Base-by-base conservation (phyloP, 37 sponge, comb jelly and placozoan species). In the Chondrilla cf. caribensis region DNA sequence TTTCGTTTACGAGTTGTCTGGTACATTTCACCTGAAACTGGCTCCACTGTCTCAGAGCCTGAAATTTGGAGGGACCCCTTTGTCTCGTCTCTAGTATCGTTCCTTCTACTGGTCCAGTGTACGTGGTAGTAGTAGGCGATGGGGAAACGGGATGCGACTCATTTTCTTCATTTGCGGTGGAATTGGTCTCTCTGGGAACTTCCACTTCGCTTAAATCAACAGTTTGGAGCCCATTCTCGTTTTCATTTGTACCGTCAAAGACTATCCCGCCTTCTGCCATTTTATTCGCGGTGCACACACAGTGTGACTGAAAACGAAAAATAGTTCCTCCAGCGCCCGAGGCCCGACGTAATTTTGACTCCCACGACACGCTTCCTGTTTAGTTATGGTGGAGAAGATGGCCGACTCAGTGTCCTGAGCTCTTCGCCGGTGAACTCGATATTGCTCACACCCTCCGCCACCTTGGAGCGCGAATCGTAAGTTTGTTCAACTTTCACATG, bases 1-100 rank as follows among this genome's bases (percentile, higher is more conserved):
- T 78, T 83, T 97, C 97, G 14, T 88, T 88, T 33, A 97, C 75
- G 9, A 92, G 38, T 72, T 97, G 97, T 36, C 84, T 83, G 25
- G 95, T 87, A 32, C 86, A 44, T 72, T 89, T 89, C 55, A 88
- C 28, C 65, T 90, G 90, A 24, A 78, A 83, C n/a, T 68, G 32
- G 39, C 88, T 82, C 95, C 95, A 95, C 15, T 95, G 91, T 55
- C 81, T 89, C 14, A 92, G 55, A 26, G 26, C 40, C 35, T 68
- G 60, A 29, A 80, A 58, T 32, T 47, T 81, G 0, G 86, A 85
- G 42, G 31, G 76, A 3, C 76, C 44, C 40, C 76, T 58, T 22
- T 8, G 86, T 33, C 28, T 82, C 4, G 68, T 51, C 44, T 91
- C 79, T 28, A 58, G 77, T 33, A 58, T 58, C 60, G 76, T 73